A percentile compares a stretch with the other conserved stretches of the same genome.
Conservation (phyloP, 2,888 invertebrate genomes). For the Eudasyphora cyanicolor region DNA sequence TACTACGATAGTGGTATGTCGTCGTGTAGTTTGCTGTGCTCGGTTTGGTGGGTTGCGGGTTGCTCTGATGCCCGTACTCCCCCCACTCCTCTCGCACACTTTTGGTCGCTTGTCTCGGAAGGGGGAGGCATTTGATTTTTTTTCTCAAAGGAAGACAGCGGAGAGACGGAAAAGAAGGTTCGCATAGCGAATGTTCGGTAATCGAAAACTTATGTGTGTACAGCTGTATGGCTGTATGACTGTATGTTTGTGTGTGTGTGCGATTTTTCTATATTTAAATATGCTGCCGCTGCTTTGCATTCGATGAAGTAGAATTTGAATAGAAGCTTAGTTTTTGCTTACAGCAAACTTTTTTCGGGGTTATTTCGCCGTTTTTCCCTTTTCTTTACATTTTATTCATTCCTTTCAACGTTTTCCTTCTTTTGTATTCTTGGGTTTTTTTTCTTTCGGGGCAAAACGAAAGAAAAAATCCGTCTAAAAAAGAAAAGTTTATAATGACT, state of each 20-base stretch:
- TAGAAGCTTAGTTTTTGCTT: conserved; percentile 79
- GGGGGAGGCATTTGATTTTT: conserved; percentile 40
- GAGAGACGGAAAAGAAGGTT: conserved; percentile 68
- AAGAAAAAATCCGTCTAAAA: conserved; percentile 37
- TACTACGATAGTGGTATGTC: conserved; percentile 52
- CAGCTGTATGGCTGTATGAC: neutral
- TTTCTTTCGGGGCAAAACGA: conserved; percentile 5
- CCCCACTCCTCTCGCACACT: neutral
- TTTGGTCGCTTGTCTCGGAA: conserved; percentile 5
- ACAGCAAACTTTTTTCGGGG: conserved; percentile 72
- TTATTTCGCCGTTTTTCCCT: conserved; percentile 58
- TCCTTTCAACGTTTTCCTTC: conserved; percentile 55
- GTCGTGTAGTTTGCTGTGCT: neutral
- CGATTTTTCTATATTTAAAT: conserved; percentile 43
- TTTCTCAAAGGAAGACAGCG: conserved; percentile 58
- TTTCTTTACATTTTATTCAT: conserved; percentile 57
- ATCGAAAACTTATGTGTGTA: conserved; percentile 61
- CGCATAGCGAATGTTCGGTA: conserved; percentile 69
- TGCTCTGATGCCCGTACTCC: conserved; percentile 13
- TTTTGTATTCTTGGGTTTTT: conserved; percentile 49
- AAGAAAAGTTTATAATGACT: conserved; percentile 76
- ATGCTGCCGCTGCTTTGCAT: conserved; percentile 67
- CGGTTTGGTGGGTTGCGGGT: conserved; percentile 21
- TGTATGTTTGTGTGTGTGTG: conserved; percentile 3
- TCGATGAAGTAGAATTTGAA: conserved; percentile 77